Evolutionary conservation across 2,888 invertebrate genomes (phyloP).

Genomic region (Eretmocerus hayati): DNA sequence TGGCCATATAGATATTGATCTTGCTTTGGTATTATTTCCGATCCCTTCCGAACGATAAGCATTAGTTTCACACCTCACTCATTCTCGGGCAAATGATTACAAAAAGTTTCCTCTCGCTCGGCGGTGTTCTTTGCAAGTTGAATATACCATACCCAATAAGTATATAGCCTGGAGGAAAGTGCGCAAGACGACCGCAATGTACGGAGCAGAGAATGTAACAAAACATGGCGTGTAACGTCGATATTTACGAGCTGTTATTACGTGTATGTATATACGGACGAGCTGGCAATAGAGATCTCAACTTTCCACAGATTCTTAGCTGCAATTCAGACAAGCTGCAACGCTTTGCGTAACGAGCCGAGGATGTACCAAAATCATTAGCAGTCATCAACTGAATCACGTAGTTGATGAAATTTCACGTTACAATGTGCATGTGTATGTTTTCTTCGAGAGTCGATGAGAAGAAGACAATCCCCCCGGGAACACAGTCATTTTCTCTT

Average conservation of each 20-base stretch:
- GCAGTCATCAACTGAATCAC: no score
- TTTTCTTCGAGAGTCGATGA: no score
- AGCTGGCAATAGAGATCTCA: background rate
- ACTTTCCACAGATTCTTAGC: slow-evolving; percentile 12
- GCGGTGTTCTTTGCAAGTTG: background rate
- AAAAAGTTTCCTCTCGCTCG: background rate
- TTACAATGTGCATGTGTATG: no score
- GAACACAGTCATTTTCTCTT: no score
- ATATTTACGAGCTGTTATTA: slow-evolving; percentile 23
- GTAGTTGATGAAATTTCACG: no score
- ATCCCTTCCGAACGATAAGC: background rate
- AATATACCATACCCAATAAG: background rate
- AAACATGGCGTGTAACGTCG: slow-evolving; percentile 8
- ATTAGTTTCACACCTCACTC: background rate
- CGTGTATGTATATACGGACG: slow-evolving; percentile 9
- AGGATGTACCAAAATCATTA: no score
- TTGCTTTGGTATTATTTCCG: background rate
- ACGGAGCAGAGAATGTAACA: background rate
- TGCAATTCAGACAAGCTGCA: slow-evolving; percentile 1
- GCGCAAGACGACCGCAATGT: background rate
- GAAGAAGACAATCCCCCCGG: no score
- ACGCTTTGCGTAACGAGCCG: slow-evolving; percentile 3
- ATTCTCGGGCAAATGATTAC: background rate
- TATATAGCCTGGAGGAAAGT: background rate
- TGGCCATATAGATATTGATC: background rate